Percentiles rank a stretch among this genome's conserved stretches.
These are phyloP conservation scores for Athene noctua DNA, from an alignment of 2,113 vertebrate species.

Conservation along the genomic window DNA sequence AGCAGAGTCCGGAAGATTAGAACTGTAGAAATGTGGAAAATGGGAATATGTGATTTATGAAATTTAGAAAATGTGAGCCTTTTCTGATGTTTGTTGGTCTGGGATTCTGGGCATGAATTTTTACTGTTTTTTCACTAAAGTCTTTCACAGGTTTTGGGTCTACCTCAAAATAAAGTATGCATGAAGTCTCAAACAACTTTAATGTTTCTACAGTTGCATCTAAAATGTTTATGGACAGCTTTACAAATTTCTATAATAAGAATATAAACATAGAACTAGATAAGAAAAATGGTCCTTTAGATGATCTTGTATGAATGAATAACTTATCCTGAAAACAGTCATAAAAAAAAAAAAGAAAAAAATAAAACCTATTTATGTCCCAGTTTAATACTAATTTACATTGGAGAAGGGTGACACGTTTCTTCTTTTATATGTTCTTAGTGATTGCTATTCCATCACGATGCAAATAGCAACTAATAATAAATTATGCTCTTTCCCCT, in stretches of 20 bases:
- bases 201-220: background rate
- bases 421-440: background rate
- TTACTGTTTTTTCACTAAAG: background rate
- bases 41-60: background rate
- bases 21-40: background rate
- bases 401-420: background rate
- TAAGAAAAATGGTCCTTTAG: background rate
- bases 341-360: background rate
- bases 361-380: background rate
- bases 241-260: background rate
- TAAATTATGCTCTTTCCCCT: background rate
- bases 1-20: background rate
- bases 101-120: background rate
- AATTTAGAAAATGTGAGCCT: background rate
- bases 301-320: background rate
- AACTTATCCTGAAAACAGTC: background rate
- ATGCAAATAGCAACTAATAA: background rate
- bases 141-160: background rate
- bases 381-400: background rate
- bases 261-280: background rate
- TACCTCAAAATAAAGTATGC: background rate
- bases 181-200: background rate
- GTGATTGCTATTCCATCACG: background rate
- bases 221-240: background rate
- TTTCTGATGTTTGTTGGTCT: background rate